Percentiles rank a stretch among this genome's conserved stretches.
Evolutionary conservation across 2,888 invertebrate genomes (phyloP).

Genomic region (Chloromyia formosa): DNA sequence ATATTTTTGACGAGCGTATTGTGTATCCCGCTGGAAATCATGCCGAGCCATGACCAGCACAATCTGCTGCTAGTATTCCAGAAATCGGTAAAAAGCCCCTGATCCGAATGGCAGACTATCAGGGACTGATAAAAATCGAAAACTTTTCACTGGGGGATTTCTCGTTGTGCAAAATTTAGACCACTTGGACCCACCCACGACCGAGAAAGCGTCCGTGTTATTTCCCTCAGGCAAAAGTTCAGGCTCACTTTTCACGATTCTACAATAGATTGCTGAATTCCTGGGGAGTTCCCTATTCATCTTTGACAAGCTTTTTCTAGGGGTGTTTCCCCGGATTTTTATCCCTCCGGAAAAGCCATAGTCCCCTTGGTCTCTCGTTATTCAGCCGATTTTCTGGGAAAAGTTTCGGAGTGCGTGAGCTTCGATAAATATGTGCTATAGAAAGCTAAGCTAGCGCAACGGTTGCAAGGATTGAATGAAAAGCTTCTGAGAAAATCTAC

Average conservation of each 20-base stretch:
- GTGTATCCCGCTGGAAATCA: background rate
- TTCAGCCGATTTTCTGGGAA: constrained; percentile 15
- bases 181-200: constrained; percentile 8
- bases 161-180: constrained; percentile 4
- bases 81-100: background rate
- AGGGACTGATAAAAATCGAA: background rate
- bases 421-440: background rate
- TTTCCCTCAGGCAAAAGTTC: background rate
- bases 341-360: background rate
- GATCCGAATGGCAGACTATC: background rate
- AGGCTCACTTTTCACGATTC: background rate
- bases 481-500: constrained; percentile 15
- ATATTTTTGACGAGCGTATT: background rate
- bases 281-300: background rate
- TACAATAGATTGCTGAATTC: constrained; percentile 12
- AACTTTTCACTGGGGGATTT: constrained; percentile 1
- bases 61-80: background rate
- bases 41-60: no score
- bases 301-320: background rate
- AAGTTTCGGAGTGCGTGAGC: background rate
- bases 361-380: background rate
- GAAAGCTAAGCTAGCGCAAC: background rate
- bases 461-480: constrained; percentile 11
- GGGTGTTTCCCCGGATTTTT: background rate
- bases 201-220: background rate